Evolutionary conservation across 2,888 invertebrate species (phyloP).

Genomic region (Lasioglossum oenotherae): DNA sequence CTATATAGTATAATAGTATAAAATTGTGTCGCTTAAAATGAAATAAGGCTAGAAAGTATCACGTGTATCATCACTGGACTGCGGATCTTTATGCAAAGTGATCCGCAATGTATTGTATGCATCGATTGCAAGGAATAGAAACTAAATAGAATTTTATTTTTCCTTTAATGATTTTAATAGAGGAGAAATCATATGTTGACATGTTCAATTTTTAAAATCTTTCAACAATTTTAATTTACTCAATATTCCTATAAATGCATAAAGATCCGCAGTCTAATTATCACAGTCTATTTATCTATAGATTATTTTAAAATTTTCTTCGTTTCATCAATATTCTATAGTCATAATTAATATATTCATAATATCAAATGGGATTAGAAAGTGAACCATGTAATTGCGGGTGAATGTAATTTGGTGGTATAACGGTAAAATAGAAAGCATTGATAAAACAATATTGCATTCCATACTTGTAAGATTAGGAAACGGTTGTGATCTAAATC

Average conservation of each 20-base stretch:
- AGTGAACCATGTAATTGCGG: neutral
- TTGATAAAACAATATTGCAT: neutral
- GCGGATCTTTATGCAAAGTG: too few species aligned
- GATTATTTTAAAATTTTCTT: neutral
- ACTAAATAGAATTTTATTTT: too few species aligned
- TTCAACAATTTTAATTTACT: too few species aligned
- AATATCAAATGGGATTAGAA: neutral
- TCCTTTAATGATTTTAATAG: too few species aligned
- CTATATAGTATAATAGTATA: conserved; percentile 84
- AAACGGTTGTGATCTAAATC: conserved; percentile 99
- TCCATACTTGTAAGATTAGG: conserved; percentile 95
- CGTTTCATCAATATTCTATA: neutral
- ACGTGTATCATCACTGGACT: too few species aligned
- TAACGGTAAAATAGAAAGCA: neutral
- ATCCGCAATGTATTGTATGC: too few species aligned
- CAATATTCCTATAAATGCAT: too few species aligned
- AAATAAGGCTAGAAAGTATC: conserved; percentile 1
- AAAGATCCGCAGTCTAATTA: too few species aligned
- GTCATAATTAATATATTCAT: neutral
- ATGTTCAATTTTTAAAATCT: too few species aligned
- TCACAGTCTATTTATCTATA: neutral
- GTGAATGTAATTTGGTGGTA: neutral
- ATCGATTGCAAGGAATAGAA: too few species aligned
- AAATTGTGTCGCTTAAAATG: too few species aligned
- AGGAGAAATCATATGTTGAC: too few species aligned